Evolutionary conservation across 2,113 vertebrate genomes (phyloP), one percentile per base, ranked within the genome.

Genomic region (Hippocampus mohnikei): DNA sequence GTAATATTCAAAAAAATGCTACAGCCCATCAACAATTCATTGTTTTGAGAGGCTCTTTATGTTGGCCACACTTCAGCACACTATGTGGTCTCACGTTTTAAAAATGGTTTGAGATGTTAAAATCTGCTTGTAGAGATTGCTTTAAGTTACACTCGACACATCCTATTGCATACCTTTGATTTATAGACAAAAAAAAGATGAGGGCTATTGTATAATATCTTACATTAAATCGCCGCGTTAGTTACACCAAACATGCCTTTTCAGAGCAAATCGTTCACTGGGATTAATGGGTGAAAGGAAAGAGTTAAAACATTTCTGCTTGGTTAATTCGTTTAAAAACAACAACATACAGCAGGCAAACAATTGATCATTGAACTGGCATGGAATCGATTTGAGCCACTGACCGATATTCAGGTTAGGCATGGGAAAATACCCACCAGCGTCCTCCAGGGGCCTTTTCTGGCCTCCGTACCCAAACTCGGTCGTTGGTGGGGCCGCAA

Each of bases 371-470:
- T 55, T 71, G 70, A 73, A 84, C 82, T 90, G 81, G 79, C 80
- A 85, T 76, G 80, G 69, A 85, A 81, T 88, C 77, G 74, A 86
- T 82, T 79, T 66, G 71, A 78, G 75, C 72, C 83, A 89, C 89
- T 87, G 88, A 91, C 89, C 89, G 88, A 87, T 85, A 88, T 86
- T 88, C 83, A 88, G 88, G 89, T 89, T 88, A 91, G 89, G 88
- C 89, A 89, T 91, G 85, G 89, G 89, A 89, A 91, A 91, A 91
- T 91, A 92, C 94, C 86, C 94, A 98, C 97, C 96, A 93, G 94
- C 96, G 88, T 99, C 97, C 91, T 99, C 97, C 82, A 99, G 91
- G 83, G 97, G 95, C 87, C 96, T 95, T 93, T 99, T 99, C 89
- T 99, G 97, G 83, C 97, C 97, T 75, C 95, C 94, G 81, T 96